Evolutionary conservation across 2,113 vertebrate genomes (phyloP), one percentile per base, ranked within the genome.

Genomic region (Paraplagusia blochii): DNA sequence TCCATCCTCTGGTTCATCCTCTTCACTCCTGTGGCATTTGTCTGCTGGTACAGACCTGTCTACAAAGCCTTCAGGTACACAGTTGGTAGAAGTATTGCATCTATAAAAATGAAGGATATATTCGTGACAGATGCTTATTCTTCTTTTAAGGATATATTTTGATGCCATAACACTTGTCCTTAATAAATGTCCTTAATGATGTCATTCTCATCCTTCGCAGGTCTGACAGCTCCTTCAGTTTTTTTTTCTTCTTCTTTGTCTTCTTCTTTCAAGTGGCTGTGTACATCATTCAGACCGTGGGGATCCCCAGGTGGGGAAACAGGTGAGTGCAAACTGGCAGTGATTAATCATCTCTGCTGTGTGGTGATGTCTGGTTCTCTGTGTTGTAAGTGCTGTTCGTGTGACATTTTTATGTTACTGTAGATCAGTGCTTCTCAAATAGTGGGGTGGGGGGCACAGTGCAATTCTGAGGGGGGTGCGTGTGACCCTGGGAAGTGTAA

Each of bases 151-250:
- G 18, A 14, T 44, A 17, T 35, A 33, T 15, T 56, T 1, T 45
- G 11, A 18, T 43, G 14, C 7, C 39, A 50, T 29, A 5, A 44
- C 9, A 44, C 54, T 29, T n/a, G n/a, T n/a, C n/a, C n/a, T 40
- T 4, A 40, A 5, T 18, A 12, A 11, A 16, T n/a, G 33, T 29
- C 0, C 0, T 42, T 17, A 51, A 16, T 53, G 18, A 58, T 44
- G 7, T 58, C n/a, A 2, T 66, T 48, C 3, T 43, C 65, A 10
- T 40, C 9, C 0, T 63, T 88, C 88, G 85, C 72, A 99, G 97
- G 92, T 95, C 95, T 0, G 96, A 99, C 92, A 99, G 95, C 81
- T 99, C 97, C 83, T 97, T 99, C 92, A 99, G 90, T 83, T 99
- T 98, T 91, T 98, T 99, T 65, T 93, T 95, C 82, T 99, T 98